These are phyloP conservation scores for Atherinomorus stipes DNA, from an alignment of 2,113 vertebrate genomes.

Conservation along the genomic window DNA sequence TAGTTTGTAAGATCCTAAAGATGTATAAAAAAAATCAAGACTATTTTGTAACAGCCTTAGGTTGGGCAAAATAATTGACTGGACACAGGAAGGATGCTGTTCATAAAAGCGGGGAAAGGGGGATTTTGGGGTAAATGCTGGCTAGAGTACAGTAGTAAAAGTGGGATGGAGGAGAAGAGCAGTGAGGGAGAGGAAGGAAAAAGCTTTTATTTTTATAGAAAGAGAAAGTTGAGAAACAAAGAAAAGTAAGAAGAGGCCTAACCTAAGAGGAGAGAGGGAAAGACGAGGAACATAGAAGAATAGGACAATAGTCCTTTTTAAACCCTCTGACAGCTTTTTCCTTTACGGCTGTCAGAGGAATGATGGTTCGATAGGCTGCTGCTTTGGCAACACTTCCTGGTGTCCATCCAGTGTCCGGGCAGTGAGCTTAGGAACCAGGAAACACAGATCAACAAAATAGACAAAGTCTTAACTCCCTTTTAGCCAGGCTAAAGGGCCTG, in stretches of 20 bases:
- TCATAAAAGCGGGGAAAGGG: background rate
- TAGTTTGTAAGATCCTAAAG: too few species aligned
- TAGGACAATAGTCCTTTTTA: slow-evolving; percentile 49
- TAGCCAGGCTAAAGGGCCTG: slow-evolving; percentile 5
- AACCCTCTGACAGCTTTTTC: slow-evolving; percentile 49
- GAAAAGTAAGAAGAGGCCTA: slow-evolving; percentile 28
- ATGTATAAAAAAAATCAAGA: too few species aligned
- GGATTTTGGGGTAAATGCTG: background rate
- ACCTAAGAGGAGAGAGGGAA: slow-evolving; percentile 15
- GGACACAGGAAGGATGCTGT: too few species aligned
- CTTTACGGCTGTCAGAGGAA: slow-evolving; percentile 37
- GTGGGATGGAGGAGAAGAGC: background rate
- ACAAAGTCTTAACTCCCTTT: slow-evolving; percentile 31
- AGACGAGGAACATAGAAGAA: slow-evolving; percentile 8
- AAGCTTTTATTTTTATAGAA: background rate
- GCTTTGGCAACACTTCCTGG: slow-evolving; percentile 46
- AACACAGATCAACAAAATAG: slow-evolving; percentile 15
- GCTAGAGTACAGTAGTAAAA: background rate
- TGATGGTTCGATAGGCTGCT: slow-evolving; percentile 35
- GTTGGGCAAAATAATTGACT: too few species aligned
- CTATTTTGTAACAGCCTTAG: too few species aligned
- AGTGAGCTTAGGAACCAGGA: slow-evolving; percentile 45
- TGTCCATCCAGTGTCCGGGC: slow-evolving; percentile 46
- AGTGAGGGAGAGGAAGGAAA: background rate
- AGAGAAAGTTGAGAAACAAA: slow-evolving; percentile 18